Base-by-base conservation (phyloP, 2,113 vertebrate genomes). In the Morphnarchus princeps region DNA sequence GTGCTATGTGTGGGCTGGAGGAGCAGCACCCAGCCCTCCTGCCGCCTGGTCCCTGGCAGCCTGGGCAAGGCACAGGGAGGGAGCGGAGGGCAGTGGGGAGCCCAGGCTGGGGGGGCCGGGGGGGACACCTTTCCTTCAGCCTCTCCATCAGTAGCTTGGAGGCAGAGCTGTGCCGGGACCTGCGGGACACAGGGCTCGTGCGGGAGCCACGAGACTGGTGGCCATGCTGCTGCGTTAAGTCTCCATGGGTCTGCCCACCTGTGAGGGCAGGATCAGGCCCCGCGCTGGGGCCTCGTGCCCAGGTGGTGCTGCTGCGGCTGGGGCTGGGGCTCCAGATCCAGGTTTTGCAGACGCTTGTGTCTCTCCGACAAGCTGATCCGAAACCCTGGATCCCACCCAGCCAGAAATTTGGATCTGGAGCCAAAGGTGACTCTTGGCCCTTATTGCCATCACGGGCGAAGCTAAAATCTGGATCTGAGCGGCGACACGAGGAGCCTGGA, bases 391-490 rank as follows among this genome's bases (percentile, higher is more conserved):
- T 94, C 93, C 89, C 59, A 80, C 84, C 66, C 84, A 95, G 84
- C 31, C 81, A 93, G 78, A 93, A 96, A 91, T 66, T 92, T 72
- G 96, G 95, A 97, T 94, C 83, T 93, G 97, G 96, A 97, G 91
- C 93, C 93, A 94, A 97, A 93, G 93, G 93, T 95, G 91, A 91
- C 93, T 97, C 93, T 96, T 97, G 96, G 91, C 91, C 95, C 96
- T 94, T 42, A 5, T 16, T 82, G 63, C 84, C 82, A 55, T 55
- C 74, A 38, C 0, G 4, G 91, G 50, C 0, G 1, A 91, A 89
- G 89, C 70, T 61, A 93, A 96, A 92, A 96, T 82, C 84, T 76
- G 94, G 91, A 93, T 69, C 62, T 42, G 66, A 95, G 91, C 7
- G 7, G 82, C 1, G 10, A 25, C 10, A 1, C 4, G 18, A 95